Conservation (phyloP, 1,140 invertebrate genomes). For the Camponotus floridanus region DNA sequence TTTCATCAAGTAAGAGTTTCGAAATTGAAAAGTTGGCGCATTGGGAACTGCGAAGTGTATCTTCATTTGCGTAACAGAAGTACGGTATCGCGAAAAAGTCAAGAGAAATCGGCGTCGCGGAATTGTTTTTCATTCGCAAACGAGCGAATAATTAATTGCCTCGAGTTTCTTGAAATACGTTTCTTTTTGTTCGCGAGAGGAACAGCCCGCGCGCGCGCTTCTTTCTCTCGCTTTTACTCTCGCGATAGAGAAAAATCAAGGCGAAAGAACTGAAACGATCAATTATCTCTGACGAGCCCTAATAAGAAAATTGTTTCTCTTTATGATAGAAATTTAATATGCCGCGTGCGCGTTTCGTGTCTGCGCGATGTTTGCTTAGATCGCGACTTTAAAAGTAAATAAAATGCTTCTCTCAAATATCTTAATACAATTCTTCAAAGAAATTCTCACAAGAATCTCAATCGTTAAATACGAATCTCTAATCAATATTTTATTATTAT, state of each 20-base stretch:
- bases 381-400: background rate
- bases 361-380: constrained; percentile 38
- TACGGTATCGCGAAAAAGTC: constrained; percentile 12
- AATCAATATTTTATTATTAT: too few species aligned
- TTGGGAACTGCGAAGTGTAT: background rate
- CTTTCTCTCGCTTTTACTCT: background rate
- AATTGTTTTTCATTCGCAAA: constrained; percentile 60
- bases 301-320: constrained; percentile 53
- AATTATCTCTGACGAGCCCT: constrained; percentile 44
- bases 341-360: constrained; percentile 29
- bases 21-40: constrained; percentile 33
- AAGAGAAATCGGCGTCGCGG: constrained; percentile 47
- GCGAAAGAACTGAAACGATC: constrained; percentile 47
- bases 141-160: constrained; percentile 59
- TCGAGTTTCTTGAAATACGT: constrained; percentile 53
- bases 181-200: background rate
- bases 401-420: constrained; percentile 3
- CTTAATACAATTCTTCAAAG: constrained; percentile 22
- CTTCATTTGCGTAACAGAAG: constrained; percentile 45
- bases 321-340: constrained; percentile 49
- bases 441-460: background rate
- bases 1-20: constrained; percentile 8
- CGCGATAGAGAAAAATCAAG: constrained; percentile 48
- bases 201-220: constrained; percentile 1
- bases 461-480: background rate